A percentile compares a stretch with the other conserved stretches of the same genome.
phyloP scores from a whole-genome alignment of 2,113 vertebrate species.

The Myotis yumanensis region DNA sequence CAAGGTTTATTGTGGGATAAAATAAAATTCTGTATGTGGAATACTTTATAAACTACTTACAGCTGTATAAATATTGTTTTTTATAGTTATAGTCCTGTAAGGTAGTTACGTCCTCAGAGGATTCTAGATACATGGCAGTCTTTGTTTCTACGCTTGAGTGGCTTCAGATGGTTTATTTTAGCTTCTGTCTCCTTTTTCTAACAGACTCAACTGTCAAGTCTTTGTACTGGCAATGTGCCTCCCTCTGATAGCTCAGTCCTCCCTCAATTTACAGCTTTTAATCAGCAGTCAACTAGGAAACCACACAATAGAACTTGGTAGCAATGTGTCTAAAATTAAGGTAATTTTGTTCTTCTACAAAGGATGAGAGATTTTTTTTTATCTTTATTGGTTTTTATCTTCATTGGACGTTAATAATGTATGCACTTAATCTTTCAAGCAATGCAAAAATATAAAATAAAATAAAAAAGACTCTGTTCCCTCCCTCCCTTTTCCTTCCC shows the following conservation, averaged over 20 bases:
- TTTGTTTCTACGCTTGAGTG: conserved; percentile 7
- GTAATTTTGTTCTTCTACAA: conserved; percentile 26
- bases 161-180: conserved; percentile 17
- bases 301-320: conserved; percentile 31
- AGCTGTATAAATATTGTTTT: background rate
- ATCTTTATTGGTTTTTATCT: background rate
- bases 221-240: background rate
- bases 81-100: background rate
- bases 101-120: background rate
- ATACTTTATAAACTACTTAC: background rate
- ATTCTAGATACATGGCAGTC: background rate
- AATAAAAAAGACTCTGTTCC: background rate
- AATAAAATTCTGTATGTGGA: background rate
- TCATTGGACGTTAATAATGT: background rate
- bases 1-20: background rate
- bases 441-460: background rate
- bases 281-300: conserved; percentile 37
- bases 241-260: background rate
- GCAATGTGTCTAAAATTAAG: conserved; percentile 23
- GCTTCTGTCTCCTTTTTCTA: conserved; percentile 5
- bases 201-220: background rate
- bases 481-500: background rate
- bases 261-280: conserved; percentile 21
- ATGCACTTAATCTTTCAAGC: background rate
- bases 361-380: background rate